Percentiles rank a stretch among this genome's conserved stretches.
Conservation (phyloP, 2,113 vertebrate species). For the Eulemur macaco region DNA sequence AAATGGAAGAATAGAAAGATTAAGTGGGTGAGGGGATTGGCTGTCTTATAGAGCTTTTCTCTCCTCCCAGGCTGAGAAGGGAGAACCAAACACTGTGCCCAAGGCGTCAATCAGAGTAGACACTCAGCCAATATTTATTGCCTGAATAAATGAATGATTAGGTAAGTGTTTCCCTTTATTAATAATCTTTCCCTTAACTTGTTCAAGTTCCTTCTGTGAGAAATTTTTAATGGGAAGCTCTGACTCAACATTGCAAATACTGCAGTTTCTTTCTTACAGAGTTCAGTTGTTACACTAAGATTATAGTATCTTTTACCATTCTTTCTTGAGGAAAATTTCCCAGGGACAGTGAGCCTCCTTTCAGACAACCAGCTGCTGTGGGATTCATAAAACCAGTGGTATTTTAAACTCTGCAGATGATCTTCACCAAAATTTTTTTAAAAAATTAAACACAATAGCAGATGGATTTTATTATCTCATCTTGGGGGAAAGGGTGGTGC, state of each 20-base stretch:
- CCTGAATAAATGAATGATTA: neutral
- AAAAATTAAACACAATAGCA: neutral
- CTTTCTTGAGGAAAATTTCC: neutral
- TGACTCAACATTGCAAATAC: neutral
- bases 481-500: neutral
- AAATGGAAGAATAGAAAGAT: neutral
- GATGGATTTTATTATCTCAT: neutral
- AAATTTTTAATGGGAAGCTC: neutral
- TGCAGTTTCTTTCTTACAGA: neutral
- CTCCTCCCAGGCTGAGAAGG: neutral
- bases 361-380: neutral
- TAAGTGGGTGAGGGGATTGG: neutral
- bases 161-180: neutral
- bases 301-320: neutral
- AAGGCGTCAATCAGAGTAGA: neutral
- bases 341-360: neutral
- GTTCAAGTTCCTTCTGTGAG: neutral
- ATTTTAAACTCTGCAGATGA: neutral
- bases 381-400: neutral
- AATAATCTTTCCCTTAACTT: slow-evolving; percentile 17
- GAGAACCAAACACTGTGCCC: neutral
- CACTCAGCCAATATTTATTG: neutral
- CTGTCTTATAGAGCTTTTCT: neutral
- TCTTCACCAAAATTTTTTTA: neutral
- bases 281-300: neutral